Evolutionary conservation across 2,113 vertebrate species (phyloP), one percentile per base, ranked within the genome.

Genomic region (Coracopsis vasa): DNA sequence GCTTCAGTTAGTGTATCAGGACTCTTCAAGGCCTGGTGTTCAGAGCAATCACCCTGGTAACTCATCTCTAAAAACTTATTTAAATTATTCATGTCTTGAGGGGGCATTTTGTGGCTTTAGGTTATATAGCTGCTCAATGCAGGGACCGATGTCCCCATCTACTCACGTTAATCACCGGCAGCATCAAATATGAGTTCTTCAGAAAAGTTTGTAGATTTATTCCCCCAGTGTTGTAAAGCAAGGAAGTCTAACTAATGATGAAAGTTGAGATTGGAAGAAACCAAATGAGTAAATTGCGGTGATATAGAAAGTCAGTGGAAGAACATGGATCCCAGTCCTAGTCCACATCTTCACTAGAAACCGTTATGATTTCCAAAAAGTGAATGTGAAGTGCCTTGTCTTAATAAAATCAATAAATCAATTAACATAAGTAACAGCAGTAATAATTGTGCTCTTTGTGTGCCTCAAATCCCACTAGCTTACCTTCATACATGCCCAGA

Each of bases 401-500:
- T 69, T 41, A 80, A 81, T 13, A 60, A 60, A 60, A 60, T n/a
- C 28, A 51, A 51, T 25, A 87, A 58, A 71, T 17, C 45, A 50
- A 60, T 51, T 28, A 69, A 53, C 9, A 14, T 41, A 75, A 56
- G 10, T 37, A 79, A 45, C 20, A 64, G 17, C 0, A 1, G 4
- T 44, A 13, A 45, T 33, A 56, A 74, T 0, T 47, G 5, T 3
- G 4, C 48, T 71, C 20, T 41, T 61, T 53, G 24, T 16, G 18
- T 44, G 15, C 11, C 21, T 58, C 61, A 66, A 1, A 93, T 94
- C 33, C 80, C 88, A 66, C 17, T 64, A 74, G 11, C 11, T 97
- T 98, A 99, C 99, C 99, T 99, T 99, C 33, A 99, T 50, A 94
- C 98, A 98, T 60, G 98, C 96, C 98, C 98, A 99, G 94, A 99